Base-by-base conservation (phyloP, 2,113 vertebrate genomes). In the Pardalotus punctatus region DNA sequence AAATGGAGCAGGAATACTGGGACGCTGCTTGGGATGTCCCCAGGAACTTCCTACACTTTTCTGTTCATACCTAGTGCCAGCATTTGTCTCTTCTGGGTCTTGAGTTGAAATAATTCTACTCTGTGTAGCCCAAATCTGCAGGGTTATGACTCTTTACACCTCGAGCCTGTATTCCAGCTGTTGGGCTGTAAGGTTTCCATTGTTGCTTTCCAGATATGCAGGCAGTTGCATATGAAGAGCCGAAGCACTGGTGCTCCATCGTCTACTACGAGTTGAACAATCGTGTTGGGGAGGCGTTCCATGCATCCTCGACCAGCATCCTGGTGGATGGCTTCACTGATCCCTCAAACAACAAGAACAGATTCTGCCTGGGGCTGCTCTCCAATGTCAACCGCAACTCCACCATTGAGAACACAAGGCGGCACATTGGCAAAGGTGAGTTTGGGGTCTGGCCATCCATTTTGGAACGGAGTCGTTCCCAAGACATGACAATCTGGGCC, bases 181-280 rank as follows among this genome's bases (percentile, higher is more conserved):
- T 72, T 24, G 85, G 74, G 96, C 48, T 80, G 7, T 33, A 60
- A 91, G 50, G 5, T 97, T 97, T 97, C 97, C 95, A 14, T 60
- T 47, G n/a, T 47, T 96, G 22, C 81, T 97, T 97, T 95, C 29
- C 97, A 99, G 99, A 99, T 97, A 99, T 99, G 58, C 99, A 99
- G 96, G 99, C 99, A 1, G 99, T 99, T 66, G 99, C 99, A 69
- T 99, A 99, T 0, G 98, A 99, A 85, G 99, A 99, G 92, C 99
- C 99, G 2, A 99, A 99, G 98, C 99, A 99, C 98, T 99, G 99
- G 99, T 99, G 99, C 98, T 99, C 99, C 65, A 99, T 99, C 94
- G 99, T 99, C 96, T 99, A 99, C 98, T 99, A 99, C 10, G 99
- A 99, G 98, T 98, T 99, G 94, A 99, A 99, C 97, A 99, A 99